These are phyloP conservation scores for Vulpes vulpes DNA, from an alignment of 2,113 vertebrate genomes.

Conservation along the genomic window DNA sequence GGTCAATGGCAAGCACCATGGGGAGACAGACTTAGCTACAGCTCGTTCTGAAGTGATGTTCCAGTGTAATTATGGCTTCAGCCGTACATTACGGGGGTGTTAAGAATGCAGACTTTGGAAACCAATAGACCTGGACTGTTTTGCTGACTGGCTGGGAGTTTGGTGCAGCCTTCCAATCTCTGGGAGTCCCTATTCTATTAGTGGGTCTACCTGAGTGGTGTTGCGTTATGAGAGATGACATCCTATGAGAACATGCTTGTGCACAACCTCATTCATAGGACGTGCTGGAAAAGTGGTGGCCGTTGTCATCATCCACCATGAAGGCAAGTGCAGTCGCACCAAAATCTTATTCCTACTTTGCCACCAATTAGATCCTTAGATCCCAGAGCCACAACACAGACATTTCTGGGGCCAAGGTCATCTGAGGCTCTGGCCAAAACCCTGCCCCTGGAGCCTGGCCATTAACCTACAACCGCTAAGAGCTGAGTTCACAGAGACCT, in stretches of 20 bases:
- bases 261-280: neutral
- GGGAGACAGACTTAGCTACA: neutral
- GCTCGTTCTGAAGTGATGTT: neutral
- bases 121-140: neutral
- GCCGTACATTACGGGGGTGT: neutral
- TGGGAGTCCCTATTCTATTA: neutral
- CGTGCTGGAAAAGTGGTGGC: neutral
- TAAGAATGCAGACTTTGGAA: neutral
- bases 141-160: neutral
- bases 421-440: neutral
- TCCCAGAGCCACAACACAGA: slow-evolving; percentile 76
- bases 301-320: neutral
- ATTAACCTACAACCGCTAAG: neutral
- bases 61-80: fast-evolving
- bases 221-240: neutral
- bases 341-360: neutral
- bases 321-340: neutral
- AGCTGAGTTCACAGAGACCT: neutral
- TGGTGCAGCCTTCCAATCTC: neutral
- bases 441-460: neutral
- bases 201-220: neutral
- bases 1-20: fast-evolving
- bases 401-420: neutral
- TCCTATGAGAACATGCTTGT: neutral
- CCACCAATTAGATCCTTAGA: slow-evolving; percentile 70